A percentile compares a stretch with the other conserved stretches of the same genome.
These are phyloP conservation scores for Bombus confusus DNA, from an alignment of 1,140 invertebrate species.

Conservation along the genomic window DNA sequence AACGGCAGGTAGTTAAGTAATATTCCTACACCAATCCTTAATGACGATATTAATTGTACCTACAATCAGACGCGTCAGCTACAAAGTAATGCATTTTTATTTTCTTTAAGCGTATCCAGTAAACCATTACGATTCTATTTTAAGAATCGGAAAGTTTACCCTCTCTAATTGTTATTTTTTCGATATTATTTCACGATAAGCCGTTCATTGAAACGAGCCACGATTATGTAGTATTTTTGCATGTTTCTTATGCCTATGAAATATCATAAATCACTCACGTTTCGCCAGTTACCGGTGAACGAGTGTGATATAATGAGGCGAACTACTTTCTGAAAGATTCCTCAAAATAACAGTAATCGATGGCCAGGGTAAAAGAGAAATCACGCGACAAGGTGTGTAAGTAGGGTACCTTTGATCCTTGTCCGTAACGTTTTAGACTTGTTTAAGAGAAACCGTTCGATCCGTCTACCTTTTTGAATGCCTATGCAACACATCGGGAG, in stretches of 20 bases:
- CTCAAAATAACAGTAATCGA: constrained; percentile 36
- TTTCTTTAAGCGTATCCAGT: not conserved
- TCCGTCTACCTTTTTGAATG: constrained; percentile 41
- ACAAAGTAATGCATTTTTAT: not conserved
- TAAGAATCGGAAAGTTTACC: too few relatives aligned
- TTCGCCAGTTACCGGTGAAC: not conserved
- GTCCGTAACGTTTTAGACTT: constrained; percentile 38
- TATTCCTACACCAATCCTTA: not conserved
- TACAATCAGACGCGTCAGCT: not conserved
- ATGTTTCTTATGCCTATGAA: not conserved
- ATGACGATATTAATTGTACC: not conserved
- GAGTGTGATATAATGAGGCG: not conserved
- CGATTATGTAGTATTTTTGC: not conserved
- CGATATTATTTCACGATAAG: not conserved
- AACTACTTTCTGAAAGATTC: constrained; percentile 23
- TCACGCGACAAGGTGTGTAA: constrained; percentile 29
- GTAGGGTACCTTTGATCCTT: constrained; percentile 59
- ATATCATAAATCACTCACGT: not conserved
- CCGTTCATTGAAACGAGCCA: not conserved
- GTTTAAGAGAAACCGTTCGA: constrained; percentile 49
- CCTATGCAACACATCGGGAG: constrained; percentile 24
- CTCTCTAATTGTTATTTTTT: not conserved
- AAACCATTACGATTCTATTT: not conserved
- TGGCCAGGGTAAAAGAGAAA: constrained; percentile 43
- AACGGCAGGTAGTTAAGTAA: not conserved